Base-by-base conservation (phyloP, 2,888 invertebrate genomes). In the Tigriopus californicus region DNA sequence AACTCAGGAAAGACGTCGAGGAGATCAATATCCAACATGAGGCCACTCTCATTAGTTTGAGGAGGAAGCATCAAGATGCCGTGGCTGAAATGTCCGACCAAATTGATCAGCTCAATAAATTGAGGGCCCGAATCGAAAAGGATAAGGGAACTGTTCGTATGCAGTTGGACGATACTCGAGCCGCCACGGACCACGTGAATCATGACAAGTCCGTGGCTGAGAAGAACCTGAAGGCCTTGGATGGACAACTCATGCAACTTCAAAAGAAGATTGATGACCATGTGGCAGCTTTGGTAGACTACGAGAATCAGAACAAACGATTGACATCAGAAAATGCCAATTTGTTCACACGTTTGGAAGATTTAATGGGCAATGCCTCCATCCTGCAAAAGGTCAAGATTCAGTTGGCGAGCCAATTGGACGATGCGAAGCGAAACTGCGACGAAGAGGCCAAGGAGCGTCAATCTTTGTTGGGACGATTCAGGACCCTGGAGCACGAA, bases 41-140 rank as follows among this genome's bases (percentile, higher is more conserved):
- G 77, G 83, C 89, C 64, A 89, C 92, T 67, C 81, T 95, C 71
- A 86, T 91, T 70, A 86, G 87, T 74, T 82, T 99, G 70, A 88
- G 97, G 76, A 98, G 98, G 85, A 98, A 98, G 83, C 94, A 97
- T 81, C 95, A 97, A 75, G 98, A 98, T 76, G 87, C 94, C 71
- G 91, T 95, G 69, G 87, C 90, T 69, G 98, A 98, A 78, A 92
- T 99, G 88, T 89, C 94, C 67, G 98, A 99, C 77, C 97, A 98
- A 77, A 87, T 98, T 75, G 98, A 99, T 78, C 94, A 95, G 74
- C 85, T 98, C 74, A 94, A 94, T 83, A 98, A 98, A 76, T 83
- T 92, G 74, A 98, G 97, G 80, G 87, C 91, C 73, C 95, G 88
- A 82, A 87, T 87, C 74, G 89, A 89, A 79, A 88, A 87, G 76